Evolutionary conservation across 1,140 invertebrate genomes (phyloP).

Genomic region (Meloidogyne exigua): DNA sequence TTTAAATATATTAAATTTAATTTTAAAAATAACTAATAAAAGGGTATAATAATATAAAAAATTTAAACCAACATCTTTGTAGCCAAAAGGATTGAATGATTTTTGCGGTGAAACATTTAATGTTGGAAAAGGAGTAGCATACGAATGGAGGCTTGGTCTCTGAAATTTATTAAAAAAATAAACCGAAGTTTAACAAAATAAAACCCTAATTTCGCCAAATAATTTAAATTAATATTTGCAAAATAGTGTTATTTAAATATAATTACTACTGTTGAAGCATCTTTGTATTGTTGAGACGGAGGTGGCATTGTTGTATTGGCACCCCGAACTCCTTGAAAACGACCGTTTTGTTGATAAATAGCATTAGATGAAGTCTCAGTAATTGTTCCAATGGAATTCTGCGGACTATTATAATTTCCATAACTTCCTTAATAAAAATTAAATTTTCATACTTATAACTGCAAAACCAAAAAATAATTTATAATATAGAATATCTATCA

Average conservation of each 20-base stretch:
- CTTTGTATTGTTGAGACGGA: not conserved
- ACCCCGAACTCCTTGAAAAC: not conserved
- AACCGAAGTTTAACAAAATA: too few relatives aligned
- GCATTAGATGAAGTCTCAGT: not conserved
- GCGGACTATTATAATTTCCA: not conserved
- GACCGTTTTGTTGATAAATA: not conserved
- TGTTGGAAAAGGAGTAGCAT: too few relatives aligned
- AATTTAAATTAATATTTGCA: too few relatives aligned
- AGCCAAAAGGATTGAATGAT: not conserved
- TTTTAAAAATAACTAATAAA: too few relatives aligned
- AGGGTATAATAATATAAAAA: not conserved
- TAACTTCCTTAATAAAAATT: not conserved
- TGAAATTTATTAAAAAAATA: too few relatives aligned
- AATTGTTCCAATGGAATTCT: not conserved
- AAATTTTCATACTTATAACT: too few relatives aligned
- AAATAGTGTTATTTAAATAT: too few relatives aligned
- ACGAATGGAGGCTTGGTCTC: too few relatives aligned
- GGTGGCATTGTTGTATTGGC: not conserved
- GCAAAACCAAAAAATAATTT: not conserved
- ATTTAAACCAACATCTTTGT: not conserved
- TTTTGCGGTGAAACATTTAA: not conserved
- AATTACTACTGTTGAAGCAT: not conserved
- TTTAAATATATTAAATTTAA: too few relatives aligned
- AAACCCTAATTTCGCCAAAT: too few relatives aligned
- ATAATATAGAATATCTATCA: too few relatives aligned